Base-by-base conservation (phyloP, 2,113 vertebrate species). In the Pygoscelis adeliae region DNA sequence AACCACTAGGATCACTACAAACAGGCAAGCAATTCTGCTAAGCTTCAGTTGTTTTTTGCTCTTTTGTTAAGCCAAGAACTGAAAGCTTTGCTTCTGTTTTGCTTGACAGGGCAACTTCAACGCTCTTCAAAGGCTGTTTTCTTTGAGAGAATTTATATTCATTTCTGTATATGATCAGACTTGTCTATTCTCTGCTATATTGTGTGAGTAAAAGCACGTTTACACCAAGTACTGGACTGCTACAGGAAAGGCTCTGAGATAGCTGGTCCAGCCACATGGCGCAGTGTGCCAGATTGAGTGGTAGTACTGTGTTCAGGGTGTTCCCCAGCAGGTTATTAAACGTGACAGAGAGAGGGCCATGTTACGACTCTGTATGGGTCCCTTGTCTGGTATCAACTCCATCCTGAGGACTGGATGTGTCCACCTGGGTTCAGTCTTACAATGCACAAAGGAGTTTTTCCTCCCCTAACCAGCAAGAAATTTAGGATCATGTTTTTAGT, bases 1-100 rank as follows among this genome's bases (percentile, higher is more conserved):
- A 91, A 96, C 94, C 83, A 47, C 91, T 2, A 83, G 70, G 77
- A 87, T 87, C 78, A 46, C 92, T 93, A 86, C 79, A 87, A 83
- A 92, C 78, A 93, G 67, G 62, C 83, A 53, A n/a, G 66, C 19
- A 46, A 46, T 52, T 61, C 92, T 78, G 70, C 82, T 34, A 32
- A 94, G 63, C 74, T 88, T 42, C 70, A 62, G 49, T 42, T 82
- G 52, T 11, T 71, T 95, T 93, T 49, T 70, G 44, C 93, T 90
- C 53, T n/a, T 85, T 73, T 93, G 71, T 91, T 63, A 58, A 77
- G 82, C 74, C 85, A 85, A 95, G 62, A 92, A 74, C 56, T 12
- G 49, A 90, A 90, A 38, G 36, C 30, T 92, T 90, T 90, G 71
- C 70, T 72, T 83, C 70, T 92, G 23, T 80, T 95, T 91, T 72